Conservation (phyloP, 2,797 vertebrate genomes). For the Orientallactaga sibirica region DNA sequence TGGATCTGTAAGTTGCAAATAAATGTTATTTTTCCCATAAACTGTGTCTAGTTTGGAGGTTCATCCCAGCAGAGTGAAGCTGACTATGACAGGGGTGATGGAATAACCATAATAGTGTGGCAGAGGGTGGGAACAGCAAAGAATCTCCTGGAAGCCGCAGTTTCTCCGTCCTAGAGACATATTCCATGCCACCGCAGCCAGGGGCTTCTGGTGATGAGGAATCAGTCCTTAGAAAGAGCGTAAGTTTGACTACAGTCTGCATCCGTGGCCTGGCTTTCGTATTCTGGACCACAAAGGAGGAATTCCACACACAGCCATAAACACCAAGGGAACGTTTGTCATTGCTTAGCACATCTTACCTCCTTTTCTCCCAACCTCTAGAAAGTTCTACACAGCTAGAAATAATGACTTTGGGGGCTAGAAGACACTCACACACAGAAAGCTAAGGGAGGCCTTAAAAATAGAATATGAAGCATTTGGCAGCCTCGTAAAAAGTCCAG, state of each 20-base stretch:
- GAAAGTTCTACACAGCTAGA: conserved; percentile 28
- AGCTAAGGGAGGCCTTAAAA: conserved; percentile 6
- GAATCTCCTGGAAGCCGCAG: background rate
- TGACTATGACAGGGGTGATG: too few relatives aligned
- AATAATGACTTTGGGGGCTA: conserved; percentile 21
- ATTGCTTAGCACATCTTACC: background rate
- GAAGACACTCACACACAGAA: background rate
- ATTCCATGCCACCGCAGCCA: background rate
- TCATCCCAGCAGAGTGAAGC: too few relatives aligned
- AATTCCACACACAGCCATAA: background rate
- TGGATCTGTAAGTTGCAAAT: too few relatives aligned
- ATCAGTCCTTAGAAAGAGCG: background rate
- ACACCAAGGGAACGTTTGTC: background rate
- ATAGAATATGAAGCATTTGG: background rate
- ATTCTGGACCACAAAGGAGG: conserved; percentile 26
- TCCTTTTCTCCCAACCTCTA: conserved; percentile 18
- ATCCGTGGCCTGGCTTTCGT: background rate
- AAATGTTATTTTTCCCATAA: too few relatives aligned
- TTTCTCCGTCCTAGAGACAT: background rate
- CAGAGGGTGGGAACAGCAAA: background rate
- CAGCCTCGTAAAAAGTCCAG: conserved; percentile 41
- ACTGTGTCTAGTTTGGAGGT: too few relatives aligned
- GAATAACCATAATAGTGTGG: background rate
- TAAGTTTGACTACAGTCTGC: background rate
- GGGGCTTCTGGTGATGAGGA: background rate